Evolutionary conservation across 2,888 invertebrate genomes (phyloP).

Genomic region (Sepioteuthis lessoniana): DNA sequence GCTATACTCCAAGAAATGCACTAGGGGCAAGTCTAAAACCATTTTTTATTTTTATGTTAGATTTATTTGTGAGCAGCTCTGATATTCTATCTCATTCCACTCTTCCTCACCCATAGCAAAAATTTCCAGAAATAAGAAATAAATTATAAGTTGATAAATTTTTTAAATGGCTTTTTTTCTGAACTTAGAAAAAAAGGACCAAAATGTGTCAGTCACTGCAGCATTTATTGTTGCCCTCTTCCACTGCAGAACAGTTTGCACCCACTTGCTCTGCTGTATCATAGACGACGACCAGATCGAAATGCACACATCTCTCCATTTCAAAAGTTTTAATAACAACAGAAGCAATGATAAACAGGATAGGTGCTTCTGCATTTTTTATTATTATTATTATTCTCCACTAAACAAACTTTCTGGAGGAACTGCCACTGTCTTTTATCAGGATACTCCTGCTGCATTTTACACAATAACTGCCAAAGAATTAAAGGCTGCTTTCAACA

Average conservation of each 20-base stretch:
- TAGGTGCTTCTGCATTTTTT: not conserved
- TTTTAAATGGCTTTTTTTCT: not conserved
- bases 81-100: not conserved
- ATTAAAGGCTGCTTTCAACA: slow-evolving; percentile 33
- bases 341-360: not conserved
- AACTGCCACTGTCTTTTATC: not conserved
- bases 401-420: not conserved
- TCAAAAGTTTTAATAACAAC: not conserved
- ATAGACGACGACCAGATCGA: not conserved
- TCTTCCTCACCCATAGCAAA: not conserved
- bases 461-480: slow-evolving; percentile 8
- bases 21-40: not conserved
- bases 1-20: not conserved
- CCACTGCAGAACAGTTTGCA: no score
- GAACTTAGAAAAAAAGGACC: not conserved
- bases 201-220: not conserved
- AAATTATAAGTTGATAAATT: not conserved
- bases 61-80: slow-evolving; percentile 7
- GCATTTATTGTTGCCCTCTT: not conserved
- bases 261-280: not conserved
- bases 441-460: not conserved
- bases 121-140: not conserved
- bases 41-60: not conserved
- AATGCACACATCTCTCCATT: not conserved
- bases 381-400: not conserved